Evolutionary conservation across 2,113 vertebrate genomes (phyloP).

Genomic region (Bungarus multicinctus): DNA sequence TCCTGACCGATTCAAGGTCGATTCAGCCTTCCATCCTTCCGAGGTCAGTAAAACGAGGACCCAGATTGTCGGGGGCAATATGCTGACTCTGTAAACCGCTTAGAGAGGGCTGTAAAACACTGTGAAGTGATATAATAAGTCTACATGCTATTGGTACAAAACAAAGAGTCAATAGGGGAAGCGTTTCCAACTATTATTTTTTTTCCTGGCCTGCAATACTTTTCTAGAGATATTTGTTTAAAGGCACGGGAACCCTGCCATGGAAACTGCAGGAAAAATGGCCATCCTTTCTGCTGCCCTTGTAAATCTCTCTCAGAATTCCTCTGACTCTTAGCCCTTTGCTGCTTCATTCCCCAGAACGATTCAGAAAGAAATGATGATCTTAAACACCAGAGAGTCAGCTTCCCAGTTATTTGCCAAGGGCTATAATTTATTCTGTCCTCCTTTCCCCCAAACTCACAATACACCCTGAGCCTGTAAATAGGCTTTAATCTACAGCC

Average conservation of each 20-base stretch:
- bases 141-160: no score
- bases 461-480: constrained; percentile 43
- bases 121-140: no score
- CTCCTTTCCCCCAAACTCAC: constrained; percentile 17
- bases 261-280: not conserved
- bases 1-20: no score
- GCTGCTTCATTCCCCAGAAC: not conserved
- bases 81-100: no score
- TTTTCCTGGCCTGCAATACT: not conserved
- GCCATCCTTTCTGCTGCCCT: not conserved
- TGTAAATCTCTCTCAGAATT: not conserved
- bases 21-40: no score
- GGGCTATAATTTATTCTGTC: constrained; percentile 41
- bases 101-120: no score
- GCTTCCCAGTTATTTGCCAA: constrained; percentile 20
- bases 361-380: constrained; percentile 11
- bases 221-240: not conserved
- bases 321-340: rapidly evolving
- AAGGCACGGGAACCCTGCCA: not conserved
- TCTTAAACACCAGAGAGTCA: not conserved
- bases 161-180: not conserved
- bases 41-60: no score
- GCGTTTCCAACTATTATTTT: not conserved
- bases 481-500: constrained; percentile 48
- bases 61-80: no score